Percentiles rank a stretch among this genome's conserved stretches.
These are phyloP conservation scores for Catharus minimus DNA, from an alignment of 2,113 vertebrate species.

Conservation along the genomic window DNA sequence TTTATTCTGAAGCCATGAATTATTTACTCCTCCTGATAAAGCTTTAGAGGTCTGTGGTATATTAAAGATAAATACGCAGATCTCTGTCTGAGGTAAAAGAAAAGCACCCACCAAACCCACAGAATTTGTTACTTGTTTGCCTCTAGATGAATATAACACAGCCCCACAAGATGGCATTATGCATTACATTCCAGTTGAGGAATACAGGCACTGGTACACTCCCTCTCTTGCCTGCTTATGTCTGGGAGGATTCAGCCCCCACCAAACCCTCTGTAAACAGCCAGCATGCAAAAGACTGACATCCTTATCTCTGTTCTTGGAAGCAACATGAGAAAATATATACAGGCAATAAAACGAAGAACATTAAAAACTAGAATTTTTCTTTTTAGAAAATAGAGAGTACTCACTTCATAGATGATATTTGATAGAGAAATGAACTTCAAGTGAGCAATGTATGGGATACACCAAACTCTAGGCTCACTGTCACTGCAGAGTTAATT, in stretches of 20 bases:
- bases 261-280: not conserved
- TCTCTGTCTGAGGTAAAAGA: not conserved
- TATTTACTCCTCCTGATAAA: not conserved
- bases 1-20: not conserved
- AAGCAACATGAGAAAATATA: not conserved
- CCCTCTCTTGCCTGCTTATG: not conserved
- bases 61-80: not conserved
- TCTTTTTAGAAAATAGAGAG: not conserved
- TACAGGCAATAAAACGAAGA: not conserved
- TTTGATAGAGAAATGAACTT: not conserved
- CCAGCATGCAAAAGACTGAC: not conserved
- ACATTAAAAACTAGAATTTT: not conserved
- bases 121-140: not conserved
- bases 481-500: not conserved
- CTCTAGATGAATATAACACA: not conserved
- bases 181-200: not conserved
- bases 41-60: not conserved
- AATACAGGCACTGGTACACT: not conserved
- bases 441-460: not conserved
- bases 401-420: not conserved
- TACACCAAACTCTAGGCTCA: not conserved
- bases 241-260: not conserved
- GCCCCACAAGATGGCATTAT: conserved; percentile 35
- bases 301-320: not conserved
- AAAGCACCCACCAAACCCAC: not conserved